Evolutionary conservation across 2,113 vertebrate genomes (phyloP).

Genomic region (Cepphus grylle): DNA sequence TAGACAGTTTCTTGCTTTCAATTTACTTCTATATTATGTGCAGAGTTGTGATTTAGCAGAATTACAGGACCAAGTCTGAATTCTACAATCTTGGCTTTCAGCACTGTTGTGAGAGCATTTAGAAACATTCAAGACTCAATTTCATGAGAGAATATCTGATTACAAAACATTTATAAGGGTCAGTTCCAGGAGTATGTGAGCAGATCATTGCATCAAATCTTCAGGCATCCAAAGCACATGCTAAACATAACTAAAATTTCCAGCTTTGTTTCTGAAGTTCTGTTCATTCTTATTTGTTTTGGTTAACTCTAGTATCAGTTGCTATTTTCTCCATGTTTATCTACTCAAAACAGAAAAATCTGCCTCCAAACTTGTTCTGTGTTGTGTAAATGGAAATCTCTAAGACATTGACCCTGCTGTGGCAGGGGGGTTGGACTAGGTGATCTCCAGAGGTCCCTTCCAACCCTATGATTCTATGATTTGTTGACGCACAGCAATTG

Average conservation of each 20-base stretch:
- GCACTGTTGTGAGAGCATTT: background rate
- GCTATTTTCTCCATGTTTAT: background rate
- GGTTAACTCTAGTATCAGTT: background rate
- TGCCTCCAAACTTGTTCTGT: background rate
- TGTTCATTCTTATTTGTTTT: background rate
- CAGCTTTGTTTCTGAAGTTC: background rate
- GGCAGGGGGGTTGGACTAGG: too few relatives aligned
- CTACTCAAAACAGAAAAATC: background rate
- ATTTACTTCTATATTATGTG: background rate
- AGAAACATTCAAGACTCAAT: background rate
- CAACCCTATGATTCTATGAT: too few relatives aligned
- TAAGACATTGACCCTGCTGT: too few relatives aligned
- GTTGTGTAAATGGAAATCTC: background rate
- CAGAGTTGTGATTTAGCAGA: background rate
- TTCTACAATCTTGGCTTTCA: background rate
- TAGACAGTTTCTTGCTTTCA: background rate
- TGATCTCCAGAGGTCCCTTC: too few relatives aligned
- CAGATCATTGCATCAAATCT: background rate
- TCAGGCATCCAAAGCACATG: background rate
- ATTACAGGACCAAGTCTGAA: background rate
- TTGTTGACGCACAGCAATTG: background rate
- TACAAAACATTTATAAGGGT: background rate
- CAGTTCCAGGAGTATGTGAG: fast-evolving
- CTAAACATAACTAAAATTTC: background rate
- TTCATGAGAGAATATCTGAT: background rate